phyloP scores from a whole-genome alignment of 2,797 vertebrate species.

The Notamacropus eugenii region DNA sequence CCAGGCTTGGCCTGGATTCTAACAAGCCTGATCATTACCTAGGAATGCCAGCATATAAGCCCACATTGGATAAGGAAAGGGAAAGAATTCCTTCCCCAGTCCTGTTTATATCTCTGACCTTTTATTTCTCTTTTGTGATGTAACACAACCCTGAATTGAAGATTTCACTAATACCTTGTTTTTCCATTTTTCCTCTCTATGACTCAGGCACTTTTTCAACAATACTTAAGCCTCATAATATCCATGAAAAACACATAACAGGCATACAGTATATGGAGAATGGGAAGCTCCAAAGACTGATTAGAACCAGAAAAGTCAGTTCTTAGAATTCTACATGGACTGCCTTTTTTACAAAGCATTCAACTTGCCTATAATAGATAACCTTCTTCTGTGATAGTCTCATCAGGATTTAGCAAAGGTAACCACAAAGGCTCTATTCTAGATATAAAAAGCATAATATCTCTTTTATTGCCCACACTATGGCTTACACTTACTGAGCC shows the following conservation, averaged over 20 bases:
- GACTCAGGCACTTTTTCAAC: background rate
- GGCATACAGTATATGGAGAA: background rate
- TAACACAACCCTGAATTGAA: background rate
- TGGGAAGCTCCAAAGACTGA: background rate
- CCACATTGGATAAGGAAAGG: background rate
- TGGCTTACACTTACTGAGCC: background rate
- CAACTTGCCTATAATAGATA: background rate
- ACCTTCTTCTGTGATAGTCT: background rate
- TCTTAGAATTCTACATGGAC: background rate
- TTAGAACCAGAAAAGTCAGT: background rate
- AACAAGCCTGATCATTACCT: background rate
- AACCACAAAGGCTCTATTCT: background rate
- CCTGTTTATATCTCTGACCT: background rate
- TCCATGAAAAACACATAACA: background rate
- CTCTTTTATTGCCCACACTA: background rate
- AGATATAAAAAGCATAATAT: background rate
- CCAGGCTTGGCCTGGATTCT: background rate
- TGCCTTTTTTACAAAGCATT: background rate
- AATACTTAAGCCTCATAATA: background rate
- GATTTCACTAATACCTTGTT: background rate
- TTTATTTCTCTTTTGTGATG: background rate
- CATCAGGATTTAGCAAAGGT: background rate
- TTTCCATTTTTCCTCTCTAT: background rate
- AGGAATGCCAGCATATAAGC: background rate
- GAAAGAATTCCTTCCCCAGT: background rate